A percentile compares a stretch with the other conserved stretches of the same genome.
These are phyloP conservation scores for Mesodorylaimus sp. DNA, from an alignment of 2,888 invertebrate species.

Conservation along the genomic window DNA sequence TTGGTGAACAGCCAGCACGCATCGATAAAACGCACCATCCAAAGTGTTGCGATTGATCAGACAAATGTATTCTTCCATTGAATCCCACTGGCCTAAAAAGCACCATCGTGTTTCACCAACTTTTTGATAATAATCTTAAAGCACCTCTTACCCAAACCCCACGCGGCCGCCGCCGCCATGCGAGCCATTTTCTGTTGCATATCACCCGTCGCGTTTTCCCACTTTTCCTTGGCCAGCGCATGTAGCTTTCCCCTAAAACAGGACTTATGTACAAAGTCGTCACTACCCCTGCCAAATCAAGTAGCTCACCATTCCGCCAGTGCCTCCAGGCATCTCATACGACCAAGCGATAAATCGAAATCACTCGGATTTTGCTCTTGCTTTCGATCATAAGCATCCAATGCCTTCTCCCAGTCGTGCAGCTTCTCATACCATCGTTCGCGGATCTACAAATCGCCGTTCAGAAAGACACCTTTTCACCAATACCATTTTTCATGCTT, in stretches of 20 bases:
- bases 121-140: background rate
- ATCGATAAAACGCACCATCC: conserved; percentile 85
- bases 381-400: conserved; percentile 63
- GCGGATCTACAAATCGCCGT: conserved; percentile 34
- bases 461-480: background rate
- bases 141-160: conserved; percentile 51
- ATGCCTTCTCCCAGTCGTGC: conserved; percentile 93
- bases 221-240: conserved; percentile 56
- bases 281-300: background rate
- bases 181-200: conserved; percentile 49
- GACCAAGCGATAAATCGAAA: conserved; percentile 58
- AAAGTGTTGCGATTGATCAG: conserved; percentile 77
- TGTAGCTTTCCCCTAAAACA: conserved; percentile 45
- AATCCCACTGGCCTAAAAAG: conserved; percentile 57
- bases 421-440: conserved; percentile 96
- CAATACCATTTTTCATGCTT: background rate
- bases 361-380: conserved; percentile 35
- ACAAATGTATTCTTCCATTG: conserved; percentile 72
- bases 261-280: no score
- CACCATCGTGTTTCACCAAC: background rate
- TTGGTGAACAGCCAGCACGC: conserved; percentile 70
- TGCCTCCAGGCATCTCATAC: conserved; percentile 88
- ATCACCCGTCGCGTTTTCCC: conserved; percentile 44
- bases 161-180: conserved; percentile 73
- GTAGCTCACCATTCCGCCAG: conserved; percentile 70